Conservation (phyloP, 2,797 vertebrate species). For the Gallinago solitaria region DNA sequence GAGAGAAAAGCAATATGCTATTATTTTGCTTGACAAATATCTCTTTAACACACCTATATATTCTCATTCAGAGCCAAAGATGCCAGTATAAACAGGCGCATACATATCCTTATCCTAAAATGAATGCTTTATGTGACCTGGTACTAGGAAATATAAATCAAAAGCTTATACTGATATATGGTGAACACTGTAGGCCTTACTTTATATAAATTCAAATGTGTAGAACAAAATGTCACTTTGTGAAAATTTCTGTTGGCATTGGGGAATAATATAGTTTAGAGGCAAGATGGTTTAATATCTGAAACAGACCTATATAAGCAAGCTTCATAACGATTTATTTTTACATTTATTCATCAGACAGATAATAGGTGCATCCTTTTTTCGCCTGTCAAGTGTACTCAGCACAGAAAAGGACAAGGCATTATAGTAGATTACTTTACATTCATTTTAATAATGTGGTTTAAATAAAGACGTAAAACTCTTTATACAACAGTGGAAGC, state of each 20-base stretch:
- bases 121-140: constrained; percentile 52
- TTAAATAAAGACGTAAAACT: constrained; percentile 64
- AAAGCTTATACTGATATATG: constrained; percentile 41
- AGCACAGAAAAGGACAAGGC: constrained; percentile 22
- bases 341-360: constrained; percentile 59
- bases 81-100: not conserved
- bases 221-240: constrained; percentile 27
- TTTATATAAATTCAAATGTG: constrained; percentile 54
- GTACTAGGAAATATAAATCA: constrained; percentile 64
- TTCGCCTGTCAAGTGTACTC: constrained; percentile 23
- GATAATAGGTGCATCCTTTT: constrained; percentile 42
- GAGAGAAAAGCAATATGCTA: constrained; percentile 17
- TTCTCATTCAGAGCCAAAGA: constrained; percentile 9
- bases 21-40: constrained; percentile 30
- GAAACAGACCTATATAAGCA: constrained; percentile 23
- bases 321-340: constrained; percentile 67
- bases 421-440: constrained; percentile 52
- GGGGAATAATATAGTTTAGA: constrained; percentile 52
- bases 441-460: constrained; percentile 60
- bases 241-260: constrained; percentile 53
- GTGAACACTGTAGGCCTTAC: constrained; percentile 7
- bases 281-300: constrained; percentile 60
- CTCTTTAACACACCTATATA: not conserved
- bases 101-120: constrained; percentile 17
- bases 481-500: constrained; percentile 17